A percentile compares a stretch with the other conserved stretches of the same genome.
These are phyloP conservation scores for Holothuria glaberrima DNA, from an alignment of 35 echinoderm and acorn worm species.

Conservation along the genomic window DNA sequence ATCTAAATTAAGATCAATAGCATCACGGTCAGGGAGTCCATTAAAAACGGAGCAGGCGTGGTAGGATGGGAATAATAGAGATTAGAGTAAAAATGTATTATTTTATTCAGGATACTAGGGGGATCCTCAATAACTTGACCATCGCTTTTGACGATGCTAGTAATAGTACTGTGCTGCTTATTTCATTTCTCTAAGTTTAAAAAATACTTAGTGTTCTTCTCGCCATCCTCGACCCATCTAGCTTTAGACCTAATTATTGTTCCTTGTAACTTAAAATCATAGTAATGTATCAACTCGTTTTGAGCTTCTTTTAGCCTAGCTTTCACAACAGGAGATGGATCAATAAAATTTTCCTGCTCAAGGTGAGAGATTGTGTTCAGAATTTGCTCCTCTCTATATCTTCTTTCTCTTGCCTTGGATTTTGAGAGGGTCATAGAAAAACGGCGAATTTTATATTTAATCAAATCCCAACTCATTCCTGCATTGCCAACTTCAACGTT, in stretches of 20 bases:
- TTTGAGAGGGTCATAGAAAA: not conserved
- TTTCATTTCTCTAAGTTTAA: not conserved
- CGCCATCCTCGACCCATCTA: not conserved
- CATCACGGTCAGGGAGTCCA: not conserved
- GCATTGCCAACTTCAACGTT: not conserved
- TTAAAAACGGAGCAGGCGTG: not conserved
- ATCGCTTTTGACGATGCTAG: not conserved
- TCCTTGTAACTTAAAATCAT: not conserved
- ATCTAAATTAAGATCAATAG: not conserved
- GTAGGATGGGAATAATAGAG: not conserved
- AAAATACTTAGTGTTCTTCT: too few relatives aligned
- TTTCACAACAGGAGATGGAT: not conserved
- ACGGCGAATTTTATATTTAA: conserved; percentile 17
- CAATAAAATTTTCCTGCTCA: not conserved
- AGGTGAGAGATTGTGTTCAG: too few relatives aligned
- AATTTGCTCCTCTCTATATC: not conserved
- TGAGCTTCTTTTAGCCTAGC: not conserved
- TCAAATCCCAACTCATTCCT: not conserved
- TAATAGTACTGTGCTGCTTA: not conserved
- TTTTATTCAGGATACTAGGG: not conserved
- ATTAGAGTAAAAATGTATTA: not conserved
- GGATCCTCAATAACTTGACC: not conserved
- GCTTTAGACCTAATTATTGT: conserved; percentile 13
- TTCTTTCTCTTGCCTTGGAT: not conserved
- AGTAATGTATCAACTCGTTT: not conserved